Evolutionary conservation across 2,113 vertebrate species (phyloP).

Genomic region (Microtus richardsoni): DNA sequence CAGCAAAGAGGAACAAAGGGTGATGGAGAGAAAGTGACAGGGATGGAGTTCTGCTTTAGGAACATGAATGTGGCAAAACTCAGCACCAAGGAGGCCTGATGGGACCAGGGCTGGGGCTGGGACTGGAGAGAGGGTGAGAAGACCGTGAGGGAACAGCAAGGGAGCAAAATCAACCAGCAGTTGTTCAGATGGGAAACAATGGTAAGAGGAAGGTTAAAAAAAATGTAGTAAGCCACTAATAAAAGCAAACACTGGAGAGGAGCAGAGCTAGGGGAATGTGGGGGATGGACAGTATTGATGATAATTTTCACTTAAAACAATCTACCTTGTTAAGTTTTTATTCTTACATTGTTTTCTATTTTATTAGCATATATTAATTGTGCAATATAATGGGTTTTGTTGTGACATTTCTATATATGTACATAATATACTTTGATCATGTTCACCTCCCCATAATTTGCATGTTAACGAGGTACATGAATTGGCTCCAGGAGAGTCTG

Average conservation of each 20-base stretch:
- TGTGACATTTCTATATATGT: conserved; percentile 23
- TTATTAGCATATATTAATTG: neutral
- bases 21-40: neutral
- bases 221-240: neutral
- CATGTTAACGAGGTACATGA: neutral
- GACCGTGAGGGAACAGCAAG: neutral
- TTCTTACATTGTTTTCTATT: neutral
- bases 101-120: neutral
- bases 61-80: neutral
- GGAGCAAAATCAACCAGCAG: neutral
- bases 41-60: neutral
- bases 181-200: neutral
- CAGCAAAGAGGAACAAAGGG: neutral
- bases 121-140: neutral
- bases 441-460: neutral
- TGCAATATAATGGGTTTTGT: neutral
- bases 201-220: neutral
- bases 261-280: neutral
- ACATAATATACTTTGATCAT: neutral
- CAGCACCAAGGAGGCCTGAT: neutral
- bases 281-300: neutral
- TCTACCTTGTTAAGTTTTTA: neutral
- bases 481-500: neutral
- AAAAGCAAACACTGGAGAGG: neutral
- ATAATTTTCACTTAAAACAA: neutral